These are phyloP conservation scores for Sesia bembeciformis DNA, from an alignment of 2,888 invertebrate species.

Conservation along the genomic window DNA sequence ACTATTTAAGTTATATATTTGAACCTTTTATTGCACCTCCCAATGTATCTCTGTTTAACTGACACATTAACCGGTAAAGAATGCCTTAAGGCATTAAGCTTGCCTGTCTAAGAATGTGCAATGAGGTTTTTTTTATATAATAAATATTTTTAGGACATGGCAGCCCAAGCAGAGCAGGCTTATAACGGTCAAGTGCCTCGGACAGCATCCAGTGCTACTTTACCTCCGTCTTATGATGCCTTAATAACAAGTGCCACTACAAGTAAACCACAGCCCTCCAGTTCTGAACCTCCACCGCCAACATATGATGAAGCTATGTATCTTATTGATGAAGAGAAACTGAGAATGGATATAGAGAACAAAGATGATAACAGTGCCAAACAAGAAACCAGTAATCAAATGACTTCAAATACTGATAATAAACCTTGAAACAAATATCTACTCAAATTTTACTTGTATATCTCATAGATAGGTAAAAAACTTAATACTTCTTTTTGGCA, in stretches of 20 bases:
- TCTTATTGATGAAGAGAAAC: slow-evolving; percentile 63
- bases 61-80: no score
- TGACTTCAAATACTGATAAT: slow-evolving; percentile 31
- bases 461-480: slow-evolving; percentile 45
- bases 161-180: slow-evolving; percentile 71
- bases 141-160: slow-evolving; percentile 64
- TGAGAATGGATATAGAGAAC: slow-evolving; percentile 22
- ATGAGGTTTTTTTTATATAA: no score
- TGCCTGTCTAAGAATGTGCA: no score
- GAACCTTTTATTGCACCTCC: no score
- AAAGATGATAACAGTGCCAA: slow-evolving; percentile 47
- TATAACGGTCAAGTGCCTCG: slow-evolving; percentile 67
- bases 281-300: slow-evolving; percentile 75
- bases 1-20: no score
- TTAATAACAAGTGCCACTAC: slow-evolving; percentile 57
- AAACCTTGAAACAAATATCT: slow-evolving; percentile 42
- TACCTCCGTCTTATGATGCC: slow-evolving; percentile 78
- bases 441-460: slow-evolving; percentile 10
- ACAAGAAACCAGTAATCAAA: slow-evolving; percentile 51
- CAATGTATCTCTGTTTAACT: no score
- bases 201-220: slow-evolving; percentile 73
- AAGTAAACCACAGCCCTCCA: slow-evolving; percentile 58
- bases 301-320: slow-evolving; percentile 78
- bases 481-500: slow-evolving; percentile 10
- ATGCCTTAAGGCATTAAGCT: no score